A percentile compares a stretch with the other conserved stretches of the same genome.
phyloP scores from a whole-genome alignment of 2,797 vertebrate species.

The Glossophaga mutica region DNA sequence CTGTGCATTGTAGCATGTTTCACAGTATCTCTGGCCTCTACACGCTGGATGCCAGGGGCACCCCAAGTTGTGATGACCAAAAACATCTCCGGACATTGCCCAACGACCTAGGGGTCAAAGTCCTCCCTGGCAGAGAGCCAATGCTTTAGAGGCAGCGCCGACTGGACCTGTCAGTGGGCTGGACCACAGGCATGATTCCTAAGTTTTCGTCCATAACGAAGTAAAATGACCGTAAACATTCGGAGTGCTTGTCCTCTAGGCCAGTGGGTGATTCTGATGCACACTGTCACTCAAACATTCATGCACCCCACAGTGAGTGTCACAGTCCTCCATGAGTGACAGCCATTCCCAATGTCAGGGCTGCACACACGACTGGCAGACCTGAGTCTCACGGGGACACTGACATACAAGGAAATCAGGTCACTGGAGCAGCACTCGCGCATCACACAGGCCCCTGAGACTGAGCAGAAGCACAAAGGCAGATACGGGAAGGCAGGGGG shows the following conservation, averaged over 20 bases:
- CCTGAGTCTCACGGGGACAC: neutral
- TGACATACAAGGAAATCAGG: neutral
- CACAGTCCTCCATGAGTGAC: neutral
- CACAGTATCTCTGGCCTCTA: no score
- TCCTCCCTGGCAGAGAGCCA: neutral
- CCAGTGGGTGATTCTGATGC: neutral
- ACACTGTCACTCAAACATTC: neutral
- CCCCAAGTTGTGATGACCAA: neutral
- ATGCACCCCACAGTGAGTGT: neutral
- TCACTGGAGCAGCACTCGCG: fast-evolving
- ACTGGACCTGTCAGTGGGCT: fast-evolving
- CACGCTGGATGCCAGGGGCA: neutral
- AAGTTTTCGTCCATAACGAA: neutral
- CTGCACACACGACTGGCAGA: fast-evolving
- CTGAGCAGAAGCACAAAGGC: neutral
- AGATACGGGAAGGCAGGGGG: neutral
- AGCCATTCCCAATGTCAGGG: neutral
- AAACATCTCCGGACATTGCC: neutral
- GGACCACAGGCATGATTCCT: neutral
- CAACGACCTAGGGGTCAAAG: neutral
- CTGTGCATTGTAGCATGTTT: fast-evolving
- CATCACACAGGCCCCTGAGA: neutral
- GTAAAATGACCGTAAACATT: neutral
- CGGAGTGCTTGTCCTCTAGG: neutral
- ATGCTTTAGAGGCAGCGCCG: neutral